phyloP scores from a whole-genome alignment of 2,797 vertebrate genomes.

The Sebastes kiyomatsui region DNA sequence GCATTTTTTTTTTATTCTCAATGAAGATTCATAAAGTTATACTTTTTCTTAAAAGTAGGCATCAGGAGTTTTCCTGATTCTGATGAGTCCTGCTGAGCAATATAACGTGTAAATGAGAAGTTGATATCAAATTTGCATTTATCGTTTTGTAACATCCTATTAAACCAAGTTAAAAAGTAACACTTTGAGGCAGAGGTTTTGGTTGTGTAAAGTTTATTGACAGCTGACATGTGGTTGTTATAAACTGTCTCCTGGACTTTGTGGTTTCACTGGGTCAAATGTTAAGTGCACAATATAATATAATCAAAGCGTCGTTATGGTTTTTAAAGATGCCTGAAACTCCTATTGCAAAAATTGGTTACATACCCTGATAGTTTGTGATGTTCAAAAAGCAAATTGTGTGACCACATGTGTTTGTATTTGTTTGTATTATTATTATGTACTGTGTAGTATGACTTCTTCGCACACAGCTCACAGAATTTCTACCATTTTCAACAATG shows the following conservation, averaged over 20 bases:
- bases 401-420: neutral
- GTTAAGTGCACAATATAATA: neutral
- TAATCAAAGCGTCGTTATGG: neutral
- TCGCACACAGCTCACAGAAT: neutral
- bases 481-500: neutral
- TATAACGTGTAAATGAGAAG: neutral
- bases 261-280: conserved; percentile 20
- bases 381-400: neutral
- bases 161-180: conserved; percentile 76
- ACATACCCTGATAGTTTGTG: neutral
- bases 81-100: neutral
- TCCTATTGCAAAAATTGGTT: neutral
- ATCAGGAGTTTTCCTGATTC: neutral
- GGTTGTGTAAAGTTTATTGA: conserved; percentile 66
- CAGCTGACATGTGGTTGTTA: conserved; percentile 56
- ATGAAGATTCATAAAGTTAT: neutral
- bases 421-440: neutral
- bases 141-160: conserved; percentile 46
- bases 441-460: neutral
- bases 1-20: neutral
- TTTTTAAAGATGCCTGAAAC: neutral
- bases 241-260: conserved; percentile 67
- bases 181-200: conserved; percentile 28
- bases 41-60: neutral
- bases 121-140: conserved; percentile 27